Evolutionary conservation across 2,888 invertebrate species (phyloP).

Genomic region (Blomia tropicalis): DNA sequence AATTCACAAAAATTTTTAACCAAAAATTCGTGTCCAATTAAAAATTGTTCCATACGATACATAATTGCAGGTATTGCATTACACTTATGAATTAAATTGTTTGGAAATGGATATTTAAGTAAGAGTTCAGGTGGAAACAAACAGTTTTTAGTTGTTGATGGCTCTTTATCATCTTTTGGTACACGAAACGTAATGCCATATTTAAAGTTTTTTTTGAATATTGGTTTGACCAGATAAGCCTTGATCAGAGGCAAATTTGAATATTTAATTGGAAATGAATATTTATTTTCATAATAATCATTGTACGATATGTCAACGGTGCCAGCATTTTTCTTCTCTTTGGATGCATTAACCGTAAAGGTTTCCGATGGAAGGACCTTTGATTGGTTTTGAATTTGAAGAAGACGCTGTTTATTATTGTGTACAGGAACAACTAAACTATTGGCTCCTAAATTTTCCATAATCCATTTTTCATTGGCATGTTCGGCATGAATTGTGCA

Average conservation of each 20-base stretch:
- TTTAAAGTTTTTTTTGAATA: not conserved
- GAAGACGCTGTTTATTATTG: too few relatives aligned
- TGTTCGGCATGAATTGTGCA: not conserved
- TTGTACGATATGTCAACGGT: too few relatives aligned
- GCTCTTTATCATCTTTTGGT: not conserved
- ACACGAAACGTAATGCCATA: not conserved
- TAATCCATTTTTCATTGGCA: not conserved
- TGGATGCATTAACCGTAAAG: too few relatives aligned
- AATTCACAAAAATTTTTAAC: not conserved
- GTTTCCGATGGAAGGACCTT: too few relatives aligned
- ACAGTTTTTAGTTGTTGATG: not conserved
- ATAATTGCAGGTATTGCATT: not conserved
- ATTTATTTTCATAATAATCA: not conserved
- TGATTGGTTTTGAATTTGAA: too few relatives aligned
- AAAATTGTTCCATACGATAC: constrained; percentile 4
- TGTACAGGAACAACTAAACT: too few relatives aligned
- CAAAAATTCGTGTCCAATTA: not conserved
- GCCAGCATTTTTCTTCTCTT: too few relatives aligned
- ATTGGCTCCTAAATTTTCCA: not conserved
- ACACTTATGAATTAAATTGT: not conserved
- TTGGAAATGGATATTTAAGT: not conserved
- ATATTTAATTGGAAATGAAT: not conserved
- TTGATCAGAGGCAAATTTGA: not conserved
- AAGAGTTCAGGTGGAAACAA: not conserved
- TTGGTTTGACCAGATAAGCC: not conserved